Percentiles rank a stretch among this genome's conserved stretches.
These are phyloP conservation scores for Cataglyphis hispanica DNA, from an alignment of 1,140 invertebrate genomes.

Conservation along the genomic window DNA sequence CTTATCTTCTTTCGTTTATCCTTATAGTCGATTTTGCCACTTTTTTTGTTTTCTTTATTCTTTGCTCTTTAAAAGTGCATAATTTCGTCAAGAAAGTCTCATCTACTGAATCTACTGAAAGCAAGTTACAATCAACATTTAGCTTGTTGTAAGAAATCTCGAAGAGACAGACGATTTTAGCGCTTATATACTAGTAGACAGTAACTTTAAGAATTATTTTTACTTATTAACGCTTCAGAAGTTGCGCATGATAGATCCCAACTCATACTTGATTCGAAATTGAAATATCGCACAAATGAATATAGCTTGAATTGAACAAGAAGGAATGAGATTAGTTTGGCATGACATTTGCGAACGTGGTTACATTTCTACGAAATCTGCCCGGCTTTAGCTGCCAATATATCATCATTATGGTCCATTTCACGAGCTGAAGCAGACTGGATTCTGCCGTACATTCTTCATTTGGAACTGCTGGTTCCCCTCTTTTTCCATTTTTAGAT, in stretches of 20 bases:
- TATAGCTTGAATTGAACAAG: neutral
- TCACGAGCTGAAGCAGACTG: neutral
- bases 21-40: neutral
- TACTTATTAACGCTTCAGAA: neutral
- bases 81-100: conserved; percentile 6
- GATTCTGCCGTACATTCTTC: conserved; percentile 9
- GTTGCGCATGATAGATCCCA: neutral
- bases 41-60: neutral
- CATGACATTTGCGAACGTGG: conserved; percentile 13
- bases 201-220: conserved; percentile 9
- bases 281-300: neutral
- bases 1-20: conserved; percentile 1
- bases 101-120: neutral
- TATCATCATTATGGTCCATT: conserved; percentile 52
- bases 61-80: neutral
- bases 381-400: conserved; percentile 36
- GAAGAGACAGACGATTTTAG: conserved; percentile 7
- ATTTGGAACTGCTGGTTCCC: neutral
- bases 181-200: neutral
- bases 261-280: conserved; percentile 3
- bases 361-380: conserved; percentile 13
- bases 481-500: too few species aligned
- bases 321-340: neutral
- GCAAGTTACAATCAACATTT: conserved; percentile 17
- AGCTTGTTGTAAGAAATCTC: conserved; percentile 1